Evolutionary conservation across 2,797 vertebrate species (phyloP).

Genomic region (Holocentrus rufus): DNA sequence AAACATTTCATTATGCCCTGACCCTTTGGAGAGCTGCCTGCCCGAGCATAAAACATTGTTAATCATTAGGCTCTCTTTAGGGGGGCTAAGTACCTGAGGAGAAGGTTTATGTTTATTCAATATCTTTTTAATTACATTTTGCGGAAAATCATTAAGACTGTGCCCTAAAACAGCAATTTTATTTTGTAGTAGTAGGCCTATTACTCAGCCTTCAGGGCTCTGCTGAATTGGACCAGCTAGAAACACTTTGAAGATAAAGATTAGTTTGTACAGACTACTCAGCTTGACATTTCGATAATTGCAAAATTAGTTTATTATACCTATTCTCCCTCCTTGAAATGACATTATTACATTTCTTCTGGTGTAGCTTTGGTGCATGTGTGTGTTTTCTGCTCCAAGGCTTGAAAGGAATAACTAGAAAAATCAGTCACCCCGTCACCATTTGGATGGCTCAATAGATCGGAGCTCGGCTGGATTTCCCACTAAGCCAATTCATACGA

Average conservation of each 20-base stretch:
- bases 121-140: conserved; percentile 66
- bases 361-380: not conserved
- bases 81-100: conserved; percentile 30
- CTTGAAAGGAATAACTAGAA: not conserved
- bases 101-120: conserved; percentile 61
- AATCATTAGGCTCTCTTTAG: conserved; percentile 45
- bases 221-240: conserved; percentile 11
- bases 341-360: not conserved
- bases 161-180: conserved; percentile 41
- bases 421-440: not conserved
- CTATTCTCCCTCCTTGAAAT: conserved; percentile 1
- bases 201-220: conserved; percentile 25
- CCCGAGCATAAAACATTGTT: conserved; percentile 36
- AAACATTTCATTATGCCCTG: conserved; percentile 12
- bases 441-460: not conserved
- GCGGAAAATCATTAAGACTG: conserved; percentile 52
- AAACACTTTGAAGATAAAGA: conserved; percentile 32
- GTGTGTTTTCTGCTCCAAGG: not conserved
- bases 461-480: not conserved
- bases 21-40: conserved; percentile 23
- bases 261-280: conserved; percentile 21
- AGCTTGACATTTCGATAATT: conserved; percentile 34
- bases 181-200: conserved; percentile 23
- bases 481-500: not conserved
- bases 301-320: conserved; percentile 24